Evolutionary conservation across 2,888 invertebrate genomes (phyloP).

Genomic region (Eristalis pertinax): DNA sequence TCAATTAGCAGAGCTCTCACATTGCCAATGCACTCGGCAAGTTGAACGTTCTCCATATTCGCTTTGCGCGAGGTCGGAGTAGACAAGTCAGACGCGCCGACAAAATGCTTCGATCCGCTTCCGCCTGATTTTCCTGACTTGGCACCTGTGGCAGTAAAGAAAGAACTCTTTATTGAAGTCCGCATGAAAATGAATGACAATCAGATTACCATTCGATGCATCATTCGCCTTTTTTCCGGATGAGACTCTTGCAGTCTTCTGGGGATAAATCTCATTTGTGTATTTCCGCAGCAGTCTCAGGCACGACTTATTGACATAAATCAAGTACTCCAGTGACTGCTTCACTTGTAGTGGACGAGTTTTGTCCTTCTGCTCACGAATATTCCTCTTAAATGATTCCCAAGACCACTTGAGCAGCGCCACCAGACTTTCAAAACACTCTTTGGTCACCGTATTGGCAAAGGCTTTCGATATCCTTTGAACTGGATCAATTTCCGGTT

Average conservation of each 20-base stretch:
- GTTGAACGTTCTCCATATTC: conserved; percentile 86
- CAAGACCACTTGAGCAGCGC: conserved; percentile 95
- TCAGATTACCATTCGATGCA: conserved; percentile 13
- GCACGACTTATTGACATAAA: conserved; percentile 92
- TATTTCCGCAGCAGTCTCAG: conserved; percentile 91
- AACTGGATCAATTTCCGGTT: conserved; percentile 87
- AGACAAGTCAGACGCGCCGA: conserved; percentile 68
- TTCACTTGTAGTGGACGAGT: conserved; percentile 82
- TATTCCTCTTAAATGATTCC: conserved; percentile 90
- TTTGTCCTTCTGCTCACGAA: conserved; percentile 83
- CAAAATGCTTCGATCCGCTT: conserved; percentile 71
- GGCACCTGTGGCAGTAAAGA: neutral
- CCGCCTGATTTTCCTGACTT: conserved; percentile 65
- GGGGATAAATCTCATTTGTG: conserved; percentile 95
- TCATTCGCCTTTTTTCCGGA: conserved; percentile 34
- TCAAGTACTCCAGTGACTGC: conserved; percentile 90
- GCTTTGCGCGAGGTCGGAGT: conserved; percentile 77
- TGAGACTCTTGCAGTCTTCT: conserved; percentile 75
- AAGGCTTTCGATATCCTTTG: conserved; percentile 93
- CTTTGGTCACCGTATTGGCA: conserved; percentile 91
- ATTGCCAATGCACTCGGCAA: conserved; percentile 93
- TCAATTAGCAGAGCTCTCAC: conserved; percentile 90
- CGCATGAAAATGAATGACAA: neutral
- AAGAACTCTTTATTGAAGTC: neutral
- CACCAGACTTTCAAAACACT: conserved; percentile 92